These are phyloP conservation scores for Eospalax fontanierii DNA, from an alignment of 2,797 vertebrate genomes.

Conservation along the genomic window DNA sequence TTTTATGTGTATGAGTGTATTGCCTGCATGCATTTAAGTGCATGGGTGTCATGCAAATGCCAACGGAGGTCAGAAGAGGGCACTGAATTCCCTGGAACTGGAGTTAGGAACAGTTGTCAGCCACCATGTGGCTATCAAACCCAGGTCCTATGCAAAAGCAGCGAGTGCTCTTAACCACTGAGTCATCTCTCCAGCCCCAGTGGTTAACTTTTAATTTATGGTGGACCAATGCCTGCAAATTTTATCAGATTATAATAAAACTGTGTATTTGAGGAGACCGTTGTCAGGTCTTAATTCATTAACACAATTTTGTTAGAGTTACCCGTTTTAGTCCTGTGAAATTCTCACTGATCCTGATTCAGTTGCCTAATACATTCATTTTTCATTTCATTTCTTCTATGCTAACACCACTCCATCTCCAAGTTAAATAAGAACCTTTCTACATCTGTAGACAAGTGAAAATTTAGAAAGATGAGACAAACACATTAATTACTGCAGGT, in stretches of 20 bases:
- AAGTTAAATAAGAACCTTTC: slow-evolving; percentile 3
- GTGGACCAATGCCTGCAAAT: not conserved
- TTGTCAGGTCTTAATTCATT: not conserved
- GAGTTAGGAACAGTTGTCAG: too few relatives aligned
- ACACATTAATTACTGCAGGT: not conserved
- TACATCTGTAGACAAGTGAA: slow-evolving; percentile 14
- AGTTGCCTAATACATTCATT: not conserved
- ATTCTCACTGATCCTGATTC: not conserved
- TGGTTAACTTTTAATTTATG: not conserved
- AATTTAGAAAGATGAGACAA: slow-evolving; percentile 25
- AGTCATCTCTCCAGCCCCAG: too few relatives aligned
- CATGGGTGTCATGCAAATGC: too few relatives aligned
- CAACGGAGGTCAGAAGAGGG: too few relatives aligned
- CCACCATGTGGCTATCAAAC: too few relatives aligned
- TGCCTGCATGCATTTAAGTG: too few relatives aligned
- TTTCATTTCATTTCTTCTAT: not conserved
- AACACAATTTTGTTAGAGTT: slow-evolving; percentile 27
- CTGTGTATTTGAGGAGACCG: not conserved
- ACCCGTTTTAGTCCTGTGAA: not conserved
- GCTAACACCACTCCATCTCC: not conserved
- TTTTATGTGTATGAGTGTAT: not conserved
- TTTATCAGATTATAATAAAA: not conserved
- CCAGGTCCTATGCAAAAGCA: too few relatives aligned
- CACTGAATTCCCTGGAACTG: too few relatives aligned
- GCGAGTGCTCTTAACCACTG: too few relatives aligned